These are phyloP conservation scores for Marronus borbonicus DNA, from an alignment of 2,888 invertebrate species.

Conservation along the genomic window DNA sequence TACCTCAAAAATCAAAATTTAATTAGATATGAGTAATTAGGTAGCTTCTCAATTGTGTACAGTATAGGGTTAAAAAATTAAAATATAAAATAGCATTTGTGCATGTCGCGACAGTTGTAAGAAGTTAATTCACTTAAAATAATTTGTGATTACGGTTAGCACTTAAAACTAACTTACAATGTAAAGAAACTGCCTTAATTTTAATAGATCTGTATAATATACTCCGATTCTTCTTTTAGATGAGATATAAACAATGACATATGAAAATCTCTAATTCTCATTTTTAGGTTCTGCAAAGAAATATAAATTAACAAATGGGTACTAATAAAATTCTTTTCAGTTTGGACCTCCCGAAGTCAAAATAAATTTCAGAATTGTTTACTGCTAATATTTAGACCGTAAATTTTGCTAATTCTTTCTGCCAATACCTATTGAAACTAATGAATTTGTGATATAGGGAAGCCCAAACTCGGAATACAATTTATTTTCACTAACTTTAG, in stretches of 20 bases:
- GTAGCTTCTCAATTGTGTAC: background rate
- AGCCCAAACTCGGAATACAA: no score
- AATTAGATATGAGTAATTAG: constrained; percentile 3
- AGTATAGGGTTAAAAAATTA: background rate
- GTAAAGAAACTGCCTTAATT: constrained; percentile 40
- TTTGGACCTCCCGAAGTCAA: no score
- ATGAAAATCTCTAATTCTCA: constrained; percentile 9
- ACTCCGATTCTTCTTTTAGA: background rate
- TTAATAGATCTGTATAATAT: constrained; percentile 23
- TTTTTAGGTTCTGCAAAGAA: background rate
- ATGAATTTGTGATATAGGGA: no score
- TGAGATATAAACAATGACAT: background rate
- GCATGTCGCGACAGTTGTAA: constrained; percentile 11
- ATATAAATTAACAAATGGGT: background rate
- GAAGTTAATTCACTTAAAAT: constrained; percentile 33
- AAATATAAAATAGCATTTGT: constrained; percentile 15
- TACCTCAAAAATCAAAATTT: constrained; percentile 16
- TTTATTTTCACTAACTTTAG: no score
- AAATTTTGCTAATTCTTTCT: no score
- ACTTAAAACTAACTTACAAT: constrained; percentile 43
- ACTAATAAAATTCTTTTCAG: background rate
- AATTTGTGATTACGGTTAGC: constrained; percentile 27
- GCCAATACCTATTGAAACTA: no score
- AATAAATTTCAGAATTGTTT: no score
- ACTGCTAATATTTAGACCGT: no score